These are phyloP conservation scores for Cephus pulcher DNA, from an alignment of 2,888 invertebrate species.

Conservation along the genomic window DNA sequence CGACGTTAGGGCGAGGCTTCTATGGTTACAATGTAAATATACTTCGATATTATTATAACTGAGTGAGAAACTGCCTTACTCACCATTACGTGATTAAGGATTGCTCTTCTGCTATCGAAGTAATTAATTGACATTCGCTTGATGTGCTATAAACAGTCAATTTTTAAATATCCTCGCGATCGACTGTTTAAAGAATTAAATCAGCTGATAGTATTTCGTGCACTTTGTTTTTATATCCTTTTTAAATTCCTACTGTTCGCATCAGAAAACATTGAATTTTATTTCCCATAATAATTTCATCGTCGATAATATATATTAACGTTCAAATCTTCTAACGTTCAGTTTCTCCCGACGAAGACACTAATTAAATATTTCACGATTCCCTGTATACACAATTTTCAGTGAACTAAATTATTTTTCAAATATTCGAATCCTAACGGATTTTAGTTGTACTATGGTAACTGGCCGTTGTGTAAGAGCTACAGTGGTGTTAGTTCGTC, in stretches of 20 bases:
- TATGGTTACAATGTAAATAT: constrained; percentile 26
- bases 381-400: background rate
- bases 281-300: too few relatives aligned
- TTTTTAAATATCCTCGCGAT: background rate
- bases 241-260: background rate
- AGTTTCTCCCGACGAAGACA: too few relatives aligned
- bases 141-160: background rate
- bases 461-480: background rate
- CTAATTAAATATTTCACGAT: too few relatives aligned
- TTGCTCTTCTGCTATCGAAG: background rate
- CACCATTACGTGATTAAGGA: constrained; percentile 27
- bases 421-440: background rate
- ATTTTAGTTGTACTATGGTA: background rate
- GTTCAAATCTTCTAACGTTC: too few relatives aligned
- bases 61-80: constrained; percentile 13
- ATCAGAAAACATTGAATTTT: too few relatives aligned
- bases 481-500: constrained; percentile 4
- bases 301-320: too few relatives aligned
- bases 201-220: background rate
- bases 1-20: constrained; percentile 19
- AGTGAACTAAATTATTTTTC: background rate
- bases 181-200: background rate
- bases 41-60: constrained; percentile 25
- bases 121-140: constrained; percentile 4
- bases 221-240: background rate